Base-by-base conservation (phyloP, 1,140 invertebrate genomes). In the Arion vulgaris region DNA sequence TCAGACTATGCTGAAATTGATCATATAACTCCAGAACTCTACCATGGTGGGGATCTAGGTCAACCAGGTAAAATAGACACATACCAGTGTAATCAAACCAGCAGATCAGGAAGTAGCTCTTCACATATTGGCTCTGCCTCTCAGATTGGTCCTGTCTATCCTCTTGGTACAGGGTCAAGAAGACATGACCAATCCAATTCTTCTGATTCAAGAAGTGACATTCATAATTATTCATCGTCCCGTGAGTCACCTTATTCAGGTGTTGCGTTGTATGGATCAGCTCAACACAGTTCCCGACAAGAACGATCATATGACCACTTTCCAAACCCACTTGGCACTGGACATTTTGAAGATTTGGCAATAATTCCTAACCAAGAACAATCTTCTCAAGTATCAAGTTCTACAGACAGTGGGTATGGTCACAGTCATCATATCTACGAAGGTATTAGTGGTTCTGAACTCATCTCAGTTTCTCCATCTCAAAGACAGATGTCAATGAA, bases 321-420 rank as follows among this genome's bases (percentile, higher is more conserved):
- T n/a, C 34, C 78, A 32, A n/a, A 26, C 34, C 19, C 62, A n/a
- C 49, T 80, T 53, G 78, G 71, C 17, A 32, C 57, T 4, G 17
- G 26, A 23, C 80, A 81, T 1, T 90, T 87, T 84, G 90, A 91
- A 36, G 91, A 92, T 68, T 84, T 90, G 34, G 87, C 87, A 11
- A 87, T 88, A 80, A 90, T 86, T 28, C 15, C 78, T 5, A 81
- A 81, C 51, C 85, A 81, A n/a, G 89, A 91, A 45, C 90, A 90
- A 1, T 80, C 85, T 0, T 91, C 91, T 17, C 90, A 91, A 62
- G 88, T 91, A 28, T 91, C 91, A 15, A 91, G 91, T 82, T 91
- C 90, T 15, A 89, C 90, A 68, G 91, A 92, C 74, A 91, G 90
- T 86, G 90, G 91, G 23, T 91, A 91, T 80, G 86, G 86, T 9